phyloP scores from a whole-genome alignment of 2,113 vertebrate species.

The Pyrgilauda ruficollis region DNA sequence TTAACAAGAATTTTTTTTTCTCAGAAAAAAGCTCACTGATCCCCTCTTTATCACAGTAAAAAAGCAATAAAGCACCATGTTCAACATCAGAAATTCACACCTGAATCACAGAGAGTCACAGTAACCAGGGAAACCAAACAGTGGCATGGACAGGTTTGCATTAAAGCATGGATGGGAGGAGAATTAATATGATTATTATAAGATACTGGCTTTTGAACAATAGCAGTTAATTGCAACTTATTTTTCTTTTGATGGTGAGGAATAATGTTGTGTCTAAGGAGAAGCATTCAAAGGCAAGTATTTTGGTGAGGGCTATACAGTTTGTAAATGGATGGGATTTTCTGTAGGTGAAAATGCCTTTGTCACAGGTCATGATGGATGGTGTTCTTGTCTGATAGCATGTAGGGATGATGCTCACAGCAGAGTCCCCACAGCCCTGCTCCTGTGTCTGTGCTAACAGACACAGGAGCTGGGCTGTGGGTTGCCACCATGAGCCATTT shows the following conservation, averaged over 20 bases:
- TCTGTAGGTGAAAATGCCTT: neutral
- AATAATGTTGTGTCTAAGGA: neutral
- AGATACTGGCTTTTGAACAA: neutral
- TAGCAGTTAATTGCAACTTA: neutral
- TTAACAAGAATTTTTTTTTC: slow-evolving; percentile 15
- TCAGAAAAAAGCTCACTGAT: slow-evolving; percentile 38
- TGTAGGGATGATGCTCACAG: fast-evolving
- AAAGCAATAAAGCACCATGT: slow-evolving; percentile 44
- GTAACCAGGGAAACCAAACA: slow-evolving; percentile 75
- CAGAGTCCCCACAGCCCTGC: neutral
- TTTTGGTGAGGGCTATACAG: neutral
- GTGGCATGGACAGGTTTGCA: neutral
- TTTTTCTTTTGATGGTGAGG: neutral
- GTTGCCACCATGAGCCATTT: neutral
- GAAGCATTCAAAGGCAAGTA: neutral
- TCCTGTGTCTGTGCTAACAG: too few relatives aligned
- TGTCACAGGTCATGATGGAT: neutral
- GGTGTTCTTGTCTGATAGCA: neutral
- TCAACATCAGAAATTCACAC: slow-evolving; percentile 59
- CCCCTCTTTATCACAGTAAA: slow-evolving; percentile 27
- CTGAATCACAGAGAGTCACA: slow-evolving; percentile 63
- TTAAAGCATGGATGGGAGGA: neutral
- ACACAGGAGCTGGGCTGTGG: neutral
- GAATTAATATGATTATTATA: neutral
- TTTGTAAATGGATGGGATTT: neutral